Evolutionary conservation across 1,140 invertebrate species (phyloP).

Genomic region (Leptonema lineaticorne): DNA sequence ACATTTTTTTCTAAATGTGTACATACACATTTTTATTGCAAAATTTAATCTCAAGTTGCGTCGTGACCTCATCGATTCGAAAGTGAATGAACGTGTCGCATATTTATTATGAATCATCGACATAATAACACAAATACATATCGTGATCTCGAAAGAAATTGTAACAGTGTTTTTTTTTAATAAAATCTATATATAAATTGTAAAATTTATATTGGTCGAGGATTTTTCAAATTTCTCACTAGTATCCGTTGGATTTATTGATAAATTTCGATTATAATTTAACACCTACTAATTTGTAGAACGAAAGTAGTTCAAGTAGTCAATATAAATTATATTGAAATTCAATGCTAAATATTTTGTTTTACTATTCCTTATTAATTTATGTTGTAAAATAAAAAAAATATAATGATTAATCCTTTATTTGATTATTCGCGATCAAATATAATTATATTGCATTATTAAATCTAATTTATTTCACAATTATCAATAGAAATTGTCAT

Average conservation of each 20-base stretch:
- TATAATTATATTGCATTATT: too few relatives aligned
- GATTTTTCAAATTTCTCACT: not conserved
- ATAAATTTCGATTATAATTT: not conserved
- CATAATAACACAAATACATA: constrained; percentile 9
- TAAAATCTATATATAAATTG: not conserved
- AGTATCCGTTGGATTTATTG: not conserved
- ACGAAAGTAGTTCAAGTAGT: not conserved
- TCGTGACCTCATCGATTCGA: constrained; percentile 12
- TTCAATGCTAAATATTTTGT: not conserved
- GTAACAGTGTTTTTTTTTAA: not conserved
- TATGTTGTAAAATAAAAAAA: too few relatives aligned
- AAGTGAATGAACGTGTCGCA: constrained; percentile 4
- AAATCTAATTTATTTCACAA: too few relatives aligned
- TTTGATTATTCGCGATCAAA: too few relatives aligned
- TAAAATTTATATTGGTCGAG: not conserved
- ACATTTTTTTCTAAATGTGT: too few relatives aligned
- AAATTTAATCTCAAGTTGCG: not conserved
- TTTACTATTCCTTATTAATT: not conserved
- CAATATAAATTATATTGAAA: not conserved
- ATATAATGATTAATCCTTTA: too few relatives aligned
- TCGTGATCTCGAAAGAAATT: constrained; percentile 2
- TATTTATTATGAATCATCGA: constrained; percentile 10
- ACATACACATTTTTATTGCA: too few relatives aligned
- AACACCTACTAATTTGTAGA: too few relatives aligned
- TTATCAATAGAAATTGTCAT: too few relatives aligned